A percentile compares a stretch with the other conserved stretches of the same genome.
phyloP scores from a whole-genome alignment of 2,113 vertebrate species.

The Megaleporinus macrocephalus region DNA sequence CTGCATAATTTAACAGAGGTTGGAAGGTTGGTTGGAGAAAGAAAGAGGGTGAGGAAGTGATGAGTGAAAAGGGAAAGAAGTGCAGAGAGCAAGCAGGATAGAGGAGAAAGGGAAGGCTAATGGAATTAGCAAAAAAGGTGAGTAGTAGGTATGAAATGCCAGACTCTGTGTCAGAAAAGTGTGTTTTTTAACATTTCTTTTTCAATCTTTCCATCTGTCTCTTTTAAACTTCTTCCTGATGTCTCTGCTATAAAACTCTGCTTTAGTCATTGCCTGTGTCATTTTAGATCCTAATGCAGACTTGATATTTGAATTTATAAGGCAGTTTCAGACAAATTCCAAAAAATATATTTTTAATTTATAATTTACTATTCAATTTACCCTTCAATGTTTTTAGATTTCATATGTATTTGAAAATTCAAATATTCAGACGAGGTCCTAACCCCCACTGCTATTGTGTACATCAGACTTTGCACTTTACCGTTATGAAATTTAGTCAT shows the following conservation, averaged over 20 bases:
- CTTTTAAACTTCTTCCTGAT: neutral
- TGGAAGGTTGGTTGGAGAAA: neutral
- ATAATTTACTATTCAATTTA: too few species aligned
- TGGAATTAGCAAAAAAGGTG: slow-evolving; percentile 14
- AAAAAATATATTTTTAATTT: too few species aligned
- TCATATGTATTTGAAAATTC: too few species aligned
- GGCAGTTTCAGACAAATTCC: too few species aligned
- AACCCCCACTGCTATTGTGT: too few species aligned
- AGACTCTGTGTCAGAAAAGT: neutral
- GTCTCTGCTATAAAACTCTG: neutral
- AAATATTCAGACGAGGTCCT: too few species aligned
- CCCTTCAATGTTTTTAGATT: too few species aligned
- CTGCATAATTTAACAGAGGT: slow-evolving; percentile 18
- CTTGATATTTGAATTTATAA: neutral
- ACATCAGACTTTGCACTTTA: too few species aligned
- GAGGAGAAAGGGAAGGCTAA: neutral
- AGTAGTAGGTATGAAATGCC: slow-evolving; percentile 22
- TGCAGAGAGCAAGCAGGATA: too few species aligned
- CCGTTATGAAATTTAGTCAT: too few species aligned
- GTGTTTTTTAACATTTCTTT: neutral
- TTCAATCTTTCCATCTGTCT: neutral
- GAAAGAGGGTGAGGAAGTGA: neutral
- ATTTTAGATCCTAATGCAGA: too few species aligned
- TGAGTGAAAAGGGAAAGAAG: neutral
- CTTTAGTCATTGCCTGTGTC: neutral